Evolutionary conservation across 1,140 invertebrate genomes (phyloP), one percentile per base, ranked within the genome.

Genomic region (Scaptomyza pallida): DNA sequence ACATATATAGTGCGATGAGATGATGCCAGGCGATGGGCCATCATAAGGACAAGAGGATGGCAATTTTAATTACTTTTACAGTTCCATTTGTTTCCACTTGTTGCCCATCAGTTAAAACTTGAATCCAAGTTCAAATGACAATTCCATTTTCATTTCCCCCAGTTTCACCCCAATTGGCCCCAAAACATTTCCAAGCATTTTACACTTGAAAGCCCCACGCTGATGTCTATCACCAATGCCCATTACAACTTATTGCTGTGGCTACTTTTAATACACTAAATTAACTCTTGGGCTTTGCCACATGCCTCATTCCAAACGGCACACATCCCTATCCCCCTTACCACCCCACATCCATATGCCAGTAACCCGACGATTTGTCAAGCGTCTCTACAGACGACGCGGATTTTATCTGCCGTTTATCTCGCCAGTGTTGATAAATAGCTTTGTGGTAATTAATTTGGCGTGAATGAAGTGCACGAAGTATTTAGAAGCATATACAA

Each of bases 231-330:
- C 80, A 70, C 62, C 62, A 62, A 51, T 61, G 40, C 61, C 71
- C 80, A 75, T 82, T 83, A 72, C 78, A 83, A 82, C 71, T 83
- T 83, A 82, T 82, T 82, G 80, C 72, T 74, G 78, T 44, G 79
- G 79, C 80, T 76, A 85, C 79, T 85, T 79, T 85, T 83, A 79
- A 85, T 83, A 85, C 80, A 83, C 80, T 79, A 85, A 83, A 83
- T 83, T 83, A 83, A 83, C 80, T 83, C 85, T 82, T 43, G 50
- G 26, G 45, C 57, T 16, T 26, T 19, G 17, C 21, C 13, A 21
- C 5, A 6, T 12, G 9, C 15, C 51, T 30, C 17, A 21, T 17
- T 12, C 2, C 8, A 35, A 6, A 35, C 3, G 33, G 33, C 35
- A 9, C 1, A 26, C 5, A 13, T 10, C 35, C 33, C 12, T n/a